These are phyloP conservation scores for Myrmecophaga tridactyla DNA, from an alignment of 2,113 vertebrate species.

Conservation along the genomic window DNA sequence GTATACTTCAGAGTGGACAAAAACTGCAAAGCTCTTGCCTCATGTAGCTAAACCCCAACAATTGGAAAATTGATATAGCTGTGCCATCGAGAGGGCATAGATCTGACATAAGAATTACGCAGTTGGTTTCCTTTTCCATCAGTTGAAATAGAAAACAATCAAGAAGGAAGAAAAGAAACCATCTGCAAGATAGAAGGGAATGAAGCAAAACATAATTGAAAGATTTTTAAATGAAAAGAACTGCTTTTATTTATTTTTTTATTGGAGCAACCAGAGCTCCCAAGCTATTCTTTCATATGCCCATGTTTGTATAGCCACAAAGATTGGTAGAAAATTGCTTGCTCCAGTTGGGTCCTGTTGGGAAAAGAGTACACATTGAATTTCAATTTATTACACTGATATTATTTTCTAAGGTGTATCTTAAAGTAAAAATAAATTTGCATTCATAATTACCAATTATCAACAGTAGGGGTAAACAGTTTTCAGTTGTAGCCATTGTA, in stretches of 20 bases:
- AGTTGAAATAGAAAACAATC: conserved; percentile 31
- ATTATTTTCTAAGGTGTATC: conserved; percentile 43
- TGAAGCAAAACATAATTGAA: conserved; percentile 45
- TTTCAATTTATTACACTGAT: conserved; percentile 41
- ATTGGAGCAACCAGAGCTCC: not conserved
- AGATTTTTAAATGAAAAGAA: conserved; percentile 53
- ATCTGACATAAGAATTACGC: not conserved
- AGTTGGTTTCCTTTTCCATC: conserved; percentile 12
- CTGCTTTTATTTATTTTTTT: conserved; percentile 41
- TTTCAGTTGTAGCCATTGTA: conserved; percentile 7
- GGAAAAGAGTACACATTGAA: not conserved
- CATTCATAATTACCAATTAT: conserved; percentile 31
- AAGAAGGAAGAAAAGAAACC: conserved; percentile 40
- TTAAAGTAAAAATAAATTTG: conserved; percentile 47
- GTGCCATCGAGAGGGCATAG: not conserved
- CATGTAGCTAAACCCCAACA: not conserved
- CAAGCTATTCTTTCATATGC: conserved; percentile 1
- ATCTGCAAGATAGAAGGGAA: conserved; percentile 2
- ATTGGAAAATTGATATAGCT: conserved; percentile 10
- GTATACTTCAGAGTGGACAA: not conserved
- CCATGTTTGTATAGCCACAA: not conserved
- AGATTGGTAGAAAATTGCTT: conserved; percentile 42
- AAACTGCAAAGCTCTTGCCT: not conserved
- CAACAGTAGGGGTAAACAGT: not conserved
- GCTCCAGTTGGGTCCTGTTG: not conserved